Conservation (phyloP, 2,113 vertebrate species). For the Colinus virginianus region DNA sequence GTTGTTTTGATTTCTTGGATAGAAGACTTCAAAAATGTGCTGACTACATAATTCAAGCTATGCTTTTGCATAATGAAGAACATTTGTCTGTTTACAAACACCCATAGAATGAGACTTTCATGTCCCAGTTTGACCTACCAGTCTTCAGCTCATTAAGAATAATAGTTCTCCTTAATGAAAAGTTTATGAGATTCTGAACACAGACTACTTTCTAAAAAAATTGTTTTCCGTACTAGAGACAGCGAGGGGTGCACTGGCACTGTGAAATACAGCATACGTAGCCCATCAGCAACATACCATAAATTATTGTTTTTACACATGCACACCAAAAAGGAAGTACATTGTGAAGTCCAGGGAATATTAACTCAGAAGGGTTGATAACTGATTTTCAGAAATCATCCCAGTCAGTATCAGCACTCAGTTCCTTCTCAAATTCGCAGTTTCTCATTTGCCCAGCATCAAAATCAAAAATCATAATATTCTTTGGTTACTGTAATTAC, state of each 20-base stretch:
- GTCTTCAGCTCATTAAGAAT: not conserved
- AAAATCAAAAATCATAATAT: not conserved
- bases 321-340: accelerated
- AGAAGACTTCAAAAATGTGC: not conserved
- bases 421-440: not conserved
- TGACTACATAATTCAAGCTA: not conserved
- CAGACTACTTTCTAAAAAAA: not conserved
- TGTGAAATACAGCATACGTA: not conserved
- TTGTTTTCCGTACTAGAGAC: not conserved
- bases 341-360: not conserved
- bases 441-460: not conserved
- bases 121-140: not conserved
- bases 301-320: not conserved
- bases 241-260: not conserved
- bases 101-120: not conserved
- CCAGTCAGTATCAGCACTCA: not conserved
- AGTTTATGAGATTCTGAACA: not conserved
- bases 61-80: not conserved
- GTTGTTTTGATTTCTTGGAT: not conserved
- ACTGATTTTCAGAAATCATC: not conserved
- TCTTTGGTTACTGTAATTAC: not conserved
- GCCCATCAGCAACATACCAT: accelerated
- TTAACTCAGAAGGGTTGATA: not conserved
- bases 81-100: not conserved
- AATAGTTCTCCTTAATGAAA: not conserved